Percentiles rank a stretch among this genome's conserved stretches.
These are phyloP conservation scores for Tolypeutes matacus DNA, from an alignment of 2,797 vertebrate species.

Conservation along the genomic window DNA sequence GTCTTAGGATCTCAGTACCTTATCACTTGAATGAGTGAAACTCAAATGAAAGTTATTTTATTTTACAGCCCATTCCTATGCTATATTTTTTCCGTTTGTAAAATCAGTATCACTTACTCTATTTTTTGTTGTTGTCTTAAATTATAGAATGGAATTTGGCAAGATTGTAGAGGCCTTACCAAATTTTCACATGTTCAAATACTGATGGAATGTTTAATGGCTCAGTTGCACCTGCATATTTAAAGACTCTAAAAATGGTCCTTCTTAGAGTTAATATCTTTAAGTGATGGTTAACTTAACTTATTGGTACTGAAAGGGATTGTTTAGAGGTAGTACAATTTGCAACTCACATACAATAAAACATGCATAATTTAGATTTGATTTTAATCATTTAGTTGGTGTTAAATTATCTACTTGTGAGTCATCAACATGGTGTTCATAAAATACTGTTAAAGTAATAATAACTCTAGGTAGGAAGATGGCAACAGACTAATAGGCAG, in stretches of 20 bases:
- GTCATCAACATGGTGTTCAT: background rate
- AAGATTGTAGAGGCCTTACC: background rate
- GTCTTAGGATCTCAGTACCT: background rate
- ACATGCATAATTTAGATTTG: slow-evolving; percentile 22
- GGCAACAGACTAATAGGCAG: too few relatives aligned
- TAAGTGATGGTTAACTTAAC: background rate
- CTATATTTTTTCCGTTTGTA: slow-evolving; percentile 13
- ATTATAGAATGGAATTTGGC: slow-evolving; percentile 15
- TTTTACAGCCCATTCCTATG: background rate
- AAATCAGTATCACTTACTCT: background rate
- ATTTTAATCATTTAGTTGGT: slow-evolving; percentile 20
- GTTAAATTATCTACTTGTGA: slow-evolving; percentile 34
- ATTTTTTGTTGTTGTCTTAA: background rate
- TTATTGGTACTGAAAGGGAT: slow-evolving; percentile 27
- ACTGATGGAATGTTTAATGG: background rate
- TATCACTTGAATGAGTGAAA: background rate
- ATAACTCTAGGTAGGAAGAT: background rate
- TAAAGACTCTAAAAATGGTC: background rate
- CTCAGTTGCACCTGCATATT: background rate
- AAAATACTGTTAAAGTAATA: slow-evolving; percentile 46
- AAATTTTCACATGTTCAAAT: background rate
- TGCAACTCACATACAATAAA: background rate
- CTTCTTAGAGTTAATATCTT: background rate
- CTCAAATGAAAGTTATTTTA: slow-evolving; percentile 19
- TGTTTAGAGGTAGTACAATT: background rate